Base-by-base conservation (phyloP, 2,888 invertebrate genomes). In the Drosophila sordidula region DNA sequence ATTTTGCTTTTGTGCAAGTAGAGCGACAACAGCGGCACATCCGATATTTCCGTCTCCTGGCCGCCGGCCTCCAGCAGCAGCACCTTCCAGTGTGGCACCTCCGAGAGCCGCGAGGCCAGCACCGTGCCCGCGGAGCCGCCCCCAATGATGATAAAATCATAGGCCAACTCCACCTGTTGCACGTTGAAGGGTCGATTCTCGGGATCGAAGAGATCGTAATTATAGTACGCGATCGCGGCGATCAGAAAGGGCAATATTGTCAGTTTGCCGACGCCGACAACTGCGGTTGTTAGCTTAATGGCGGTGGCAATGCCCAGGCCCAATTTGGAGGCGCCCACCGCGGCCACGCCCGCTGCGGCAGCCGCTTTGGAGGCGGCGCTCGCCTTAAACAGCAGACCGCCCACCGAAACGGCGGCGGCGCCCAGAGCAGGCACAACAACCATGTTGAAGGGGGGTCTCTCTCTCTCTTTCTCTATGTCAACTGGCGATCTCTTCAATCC, bases 1-100 rank as follows among this genome's bases (percentile, higher is more conserved):
- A 97, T 91, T 93, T 96, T 96, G 90, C 97, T 97, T 87, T 97
- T 96, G 92, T 98, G 98, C 87, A 98, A 93, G 91, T 97, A 98
- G 46, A 97, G 91, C 42, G 97, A 97, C n/a, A 97, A 92, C 50
- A 97, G 93, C 0, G 97, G 97, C 4, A 97, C 97, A 90, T 97
- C 97, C 0, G 96, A 95, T 49, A 97, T 95, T 89, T 97, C 97
- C 0, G 96, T 97, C 91, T 97, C 97, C 77, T 96, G 96, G 0
- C 97, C 97, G 9, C 97, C 97, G 0, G 97, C 97, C 91, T 97
- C 97, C 45, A 97, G 87, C 11, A 97, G 91, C 47, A 97, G 92
- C 0, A 97, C 95, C 84, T 94, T 96, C 96, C 97, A 97, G 6
- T 95, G 94, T 4, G 95, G 94, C 18, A 96, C 93, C 90, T 97